These are phyloP conservation scores for Pelodiscus sinensis DNA, from an alignment of 2,113 vertebrate genomes.

Conservation along the genomic window DNA sequence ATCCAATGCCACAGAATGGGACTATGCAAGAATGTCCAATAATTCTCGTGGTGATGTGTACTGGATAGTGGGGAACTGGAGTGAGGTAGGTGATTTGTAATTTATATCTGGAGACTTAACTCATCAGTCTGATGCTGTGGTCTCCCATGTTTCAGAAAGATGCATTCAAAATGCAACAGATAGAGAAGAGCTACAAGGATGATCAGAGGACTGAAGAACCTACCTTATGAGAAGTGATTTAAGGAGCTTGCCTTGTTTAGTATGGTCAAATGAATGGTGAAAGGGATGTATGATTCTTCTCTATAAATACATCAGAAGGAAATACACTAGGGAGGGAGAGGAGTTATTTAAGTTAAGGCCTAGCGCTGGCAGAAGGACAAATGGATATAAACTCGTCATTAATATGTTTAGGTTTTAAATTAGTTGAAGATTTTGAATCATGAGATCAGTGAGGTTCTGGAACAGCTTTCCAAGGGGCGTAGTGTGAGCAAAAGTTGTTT, in stretches of 20 bases:
- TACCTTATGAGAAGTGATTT: not conserved
- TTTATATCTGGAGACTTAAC: not conserved
- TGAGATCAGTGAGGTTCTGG: not conserved
- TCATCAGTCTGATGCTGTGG: not conserved
- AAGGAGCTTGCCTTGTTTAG: not conserved
- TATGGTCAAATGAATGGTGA: not conserved
- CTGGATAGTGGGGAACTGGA: slow-evolving; percentile 91
- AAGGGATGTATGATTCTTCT: not conserved
- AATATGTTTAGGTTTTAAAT: not conserved
- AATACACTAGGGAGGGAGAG: not conserved
- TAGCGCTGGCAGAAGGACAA: not conserved
- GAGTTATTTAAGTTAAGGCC: not conserved
- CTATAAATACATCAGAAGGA: not conserved
- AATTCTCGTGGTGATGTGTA: slow-evolving; percentile 56
- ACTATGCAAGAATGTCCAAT: slow-evolving; percentile 40
- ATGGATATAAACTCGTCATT: not conserved
- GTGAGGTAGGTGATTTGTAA: slow-evolving; percentile 56
- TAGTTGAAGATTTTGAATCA: not conserved
- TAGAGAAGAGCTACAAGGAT: not conserved
- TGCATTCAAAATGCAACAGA: not conserved
- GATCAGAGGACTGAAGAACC: not conserved
- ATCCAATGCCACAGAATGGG: slow-evolving; percentile 43
- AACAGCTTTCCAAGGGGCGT: not conserved
- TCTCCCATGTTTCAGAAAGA: not conserved
- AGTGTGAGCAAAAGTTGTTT: not conserved